These are phyloP conservation scores for Gymnoscopelus microlampas DNA, from an alignment of 2,797 vertebrate genomes.

Conservation along the genomic window DNA sequence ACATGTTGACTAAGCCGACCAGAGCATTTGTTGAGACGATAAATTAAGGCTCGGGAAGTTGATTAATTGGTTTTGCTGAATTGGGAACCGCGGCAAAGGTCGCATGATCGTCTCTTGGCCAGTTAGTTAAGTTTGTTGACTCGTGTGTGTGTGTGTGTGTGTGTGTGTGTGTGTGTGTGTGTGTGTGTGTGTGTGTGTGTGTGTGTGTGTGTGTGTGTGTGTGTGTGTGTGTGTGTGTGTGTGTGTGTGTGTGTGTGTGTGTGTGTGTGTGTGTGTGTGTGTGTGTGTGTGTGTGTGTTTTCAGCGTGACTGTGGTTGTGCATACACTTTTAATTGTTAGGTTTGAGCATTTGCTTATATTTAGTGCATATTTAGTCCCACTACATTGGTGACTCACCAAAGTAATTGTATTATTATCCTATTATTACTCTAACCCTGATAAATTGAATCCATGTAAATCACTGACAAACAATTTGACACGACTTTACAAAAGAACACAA, in stretches of 20 bases:
- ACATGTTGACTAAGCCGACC: constrained; percentile 53
- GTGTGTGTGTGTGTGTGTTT: neutral
- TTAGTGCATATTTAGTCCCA: too few species aligned
- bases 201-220: neutral
- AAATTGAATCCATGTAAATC: constrained; percentile 1
- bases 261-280: neutral
- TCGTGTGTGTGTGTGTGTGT: constrained; percentile 11
- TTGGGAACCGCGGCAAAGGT: constrained; percentile 31
- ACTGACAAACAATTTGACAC: constrained; percentile 19
- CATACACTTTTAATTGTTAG: neutral
- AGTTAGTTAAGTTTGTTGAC: constrained; percentile 1
- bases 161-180: neutral
- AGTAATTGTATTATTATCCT: constrained; percentile 9
- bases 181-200: neutral
- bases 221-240: constrained; percentile 3
- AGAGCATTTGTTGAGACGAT: constrained; percentile 65
- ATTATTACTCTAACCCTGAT: neutral
- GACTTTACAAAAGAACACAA: too few species aligned
- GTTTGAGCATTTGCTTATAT: neutral
- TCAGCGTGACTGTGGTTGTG: neutral
- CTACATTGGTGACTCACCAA: neutral
- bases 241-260: neutral
- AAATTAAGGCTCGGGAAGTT: constrained; percentile 67
- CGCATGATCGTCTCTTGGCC: neutral
- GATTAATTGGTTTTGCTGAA: constrained; percentile 51